Evolutionary conservation across 1,140 invertebrate genomes (phyloP).

Genomic region (Leptinotarsa undecemlineata): DNA sequence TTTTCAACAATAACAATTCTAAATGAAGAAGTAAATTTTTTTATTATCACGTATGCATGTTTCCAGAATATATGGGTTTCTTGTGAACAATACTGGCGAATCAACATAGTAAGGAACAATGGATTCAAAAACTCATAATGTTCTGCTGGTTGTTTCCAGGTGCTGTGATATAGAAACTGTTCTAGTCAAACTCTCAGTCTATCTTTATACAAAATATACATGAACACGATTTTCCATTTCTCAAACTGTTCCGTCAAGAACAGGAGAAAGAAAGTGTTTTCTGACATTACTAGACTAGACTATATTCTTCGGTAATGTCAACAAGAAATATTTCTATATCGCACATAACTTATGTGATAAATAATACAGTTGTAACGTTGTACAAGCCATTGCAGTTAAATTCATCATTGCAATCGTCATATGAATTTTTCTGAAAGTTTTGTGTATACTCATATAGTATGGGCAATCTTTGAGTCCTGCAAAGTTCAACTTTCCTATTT

Average conservation of each 20-base stretch:
- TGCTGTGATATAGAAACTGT: neutral
- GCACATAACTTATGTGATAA: slow-evolving; percentile 61
- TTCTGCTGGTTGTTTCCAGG: neutral
- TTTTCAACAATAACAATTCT: too few relatives aligned
- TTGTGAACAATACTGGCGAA: too few relatives aligned
- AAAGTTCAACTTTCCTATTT: slow-evolving; percentile 68
- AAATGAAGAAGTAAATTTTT: too few relatives aligned
- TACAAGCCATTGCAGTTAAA: slow-evolving; percentile 72
- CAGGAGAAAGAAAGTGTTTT: neutral
- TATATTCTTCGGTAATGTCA: neutral
- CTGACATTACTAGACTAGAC: neutral
- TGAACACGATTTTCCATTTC: neutral
- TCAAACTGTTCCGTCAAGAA: neutral
- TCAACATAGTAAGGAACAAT: too few relatives aligned
- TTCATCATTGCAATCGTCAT: slow-evolving; percentile 73
- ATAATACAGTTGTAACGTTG: slow-evolving; percentile 70
- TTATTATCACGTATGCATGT: too few relatives aligned
- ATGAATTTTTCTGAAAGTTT: slow-evolving; percentile 69
- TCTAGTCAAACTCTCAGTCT: slow-evolving; percentile 1
- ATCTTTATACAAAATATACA: neutral
- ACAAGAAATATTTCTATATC: neutral
- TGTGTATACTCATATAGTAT: slow-evolving; percentile 70
- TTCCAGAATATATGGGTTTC: too few relatives aligned
- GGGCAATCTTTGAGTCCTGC: slow-evolving; percentile 71
- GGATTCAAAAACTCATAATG: neutral